A percentile compares a stretch with the other conserved stretches of the same genome.
phyloP scores from a whole-genome alignment of 1,140 invertebrate species.

The Chironomus tepperi region DNA sequence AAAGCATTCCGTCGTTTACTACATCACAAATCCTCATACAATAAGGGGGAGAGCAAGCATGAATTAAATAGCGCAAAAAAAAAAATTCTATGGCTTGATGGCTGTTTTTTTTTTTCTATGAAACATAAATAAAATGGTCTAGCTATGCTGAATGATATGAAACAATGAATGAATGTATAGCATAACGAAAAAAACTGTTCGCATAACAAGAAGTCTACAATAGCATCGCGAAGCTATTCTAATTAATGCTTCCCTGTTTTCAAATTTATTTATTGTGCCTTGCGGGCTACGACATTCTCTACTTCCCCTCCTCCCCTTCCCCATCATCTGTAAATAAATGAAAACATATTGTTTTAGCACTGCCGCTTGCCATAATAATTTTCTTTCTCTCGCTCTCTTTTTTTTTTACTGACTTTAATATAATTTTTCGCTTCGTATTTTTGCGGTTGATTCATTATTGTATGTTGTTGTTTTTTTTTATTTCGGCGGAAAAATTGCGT shows the following conservation, averaged over 20 bases:
- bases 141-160: background rate
- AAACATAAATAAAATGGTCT: no score
- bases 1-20: no score
- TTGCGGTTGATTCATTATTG: no score
- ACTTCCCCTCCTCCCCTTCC: background rate
- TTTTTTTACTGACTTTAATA: background rate
- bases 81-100: no score
- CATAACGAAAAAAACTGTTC: background rate
- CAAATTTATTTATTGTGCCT: slow-evolving; percentile 3
- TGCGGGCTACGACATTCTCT: background rate
- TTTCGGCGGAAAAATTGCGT: no score
- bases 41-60: no score
- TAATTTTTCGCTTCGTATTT: no score
- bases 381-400: background rate
- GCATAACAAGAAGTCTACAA: no score
- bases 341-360: background rate
- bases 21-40: no score
- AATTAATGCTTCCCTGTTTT: slow-evolving; percentile 13
- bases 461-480: no score
- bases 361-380: background rate
- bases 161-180: background rate
- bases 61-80: no score
- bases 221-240: background rate
- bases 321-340: background rate
- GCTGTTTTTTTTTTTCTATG: background rate